Conservation (phyloP, 2,797 vertebrate genomes). For the Tapera naevia region DNA sequence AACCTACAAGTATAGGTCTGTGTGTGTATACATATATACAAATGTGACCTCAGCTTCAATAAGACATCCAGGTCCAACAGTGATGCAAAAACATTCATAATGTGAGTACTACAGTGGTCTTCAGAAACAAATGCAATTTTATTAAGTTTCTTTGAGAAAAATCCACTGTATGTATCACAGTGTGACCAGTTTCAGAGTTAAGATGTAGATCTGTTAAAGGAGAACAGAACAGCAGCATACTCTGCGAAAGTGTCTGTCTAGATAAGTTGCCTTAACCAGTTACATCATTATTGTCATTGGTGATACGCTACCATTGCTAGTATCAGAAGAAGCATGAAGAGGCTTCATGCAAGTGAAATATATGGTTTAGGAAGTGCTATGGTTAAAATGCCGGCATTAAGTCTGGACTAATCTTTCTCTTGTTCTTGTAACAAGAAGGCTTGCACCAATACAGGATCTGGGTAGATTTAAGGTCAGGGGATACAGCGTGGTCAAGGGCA, state of each 20-base stretch:
- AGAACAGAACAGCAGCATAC: not conserved
- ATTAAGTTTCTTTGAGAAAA: not conserved
- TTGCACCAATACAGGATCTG: not conserved
- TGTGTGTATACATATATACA: not conserved
- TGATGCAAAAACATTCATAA: not conserved
- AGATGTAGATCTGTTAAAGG: not conserved
- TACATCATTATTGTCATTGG: not conserved
- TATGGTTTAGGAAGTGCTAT: not conserved
- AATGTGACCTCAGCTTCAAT: not conserved
- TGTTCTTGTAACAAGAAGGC: not conserved
- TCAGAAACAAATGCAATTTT: not conserved
- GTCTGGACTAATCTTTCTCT: not conserved
- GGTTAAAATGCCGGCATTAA: not conserved
- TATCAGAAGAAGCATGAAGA: accelerated
- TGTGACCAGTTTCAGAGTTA: not conserved
- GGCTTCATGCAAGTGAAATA: not conserved
- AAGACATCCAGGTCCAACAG: not conserved
- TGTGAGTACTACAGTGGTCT: not conserved
- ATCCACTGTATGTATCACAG: not conserved
- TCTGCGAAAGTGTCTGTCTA: not conserved
- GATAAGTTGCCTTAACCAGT: not conserved
- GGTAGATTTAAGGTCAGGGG: not conserved
- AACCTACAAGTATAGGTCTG: accelerated
- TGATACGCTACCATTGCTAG: not conserved
- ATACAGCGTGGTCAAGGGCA: not conserved